Percentiles rank a stretch among this genome's conserved stretches.
Evolutionary conservation across 2,888 invertebrate species (phyloP).

Genomic region (Parthenolecanium corni): DNA sequence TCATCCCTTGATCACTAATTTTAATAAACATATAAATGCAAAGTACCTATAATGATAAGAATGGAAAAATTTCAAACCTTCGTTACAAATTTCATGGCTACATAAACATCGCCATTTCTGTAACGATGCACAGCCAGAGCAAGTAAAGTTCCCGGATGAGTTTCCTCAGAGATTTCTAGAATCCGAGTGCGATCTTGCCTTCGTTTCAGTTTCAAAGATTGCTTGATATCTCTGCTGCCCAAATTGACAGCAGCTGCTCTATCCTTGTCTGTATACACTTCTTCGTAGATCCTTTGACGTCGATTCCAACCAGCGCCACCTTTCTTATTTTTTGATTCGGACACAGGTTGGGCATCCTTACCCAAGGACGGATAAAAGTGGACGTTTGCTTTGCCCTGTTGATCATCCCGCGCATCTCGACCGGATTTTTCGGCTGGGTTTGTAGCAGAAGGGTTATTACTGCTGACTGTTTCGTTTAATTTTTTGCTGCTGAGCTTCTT

Average conservation of each 20-base stretch:
- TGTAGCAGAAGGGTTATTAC: background rate
- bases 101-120: slow-evolving; percentile 57
- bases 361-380: slow-evolving; percentile 31
- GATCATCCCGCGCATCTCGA: slow-evolving; percentile 8
- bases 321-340: slow-evolving; percentile 22
- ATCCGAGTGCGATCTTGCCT: slow-evolving; percentile 62
- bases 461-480: background rate
- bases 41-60: too few relatives aligned
- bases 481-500: slow-evolving; percentile 5
- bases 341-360: slow-evolving; percentile 33
- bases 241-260: slow-evolving; percentile 77
- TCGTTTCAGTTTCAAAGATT: slow-evolving; percentile 65
- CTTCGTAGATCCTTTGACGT: slow-evolving; percentile 43
- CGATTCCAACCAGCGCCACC: slow-evolving; percentile 24
- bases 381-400: background rate
- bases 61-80: slow-evolving; percentile 51
- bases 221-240: slow-evolving; percentile 78
- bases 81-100: slow-evolving; percentile 62
- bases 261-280: slow-evolving; percentile 80
- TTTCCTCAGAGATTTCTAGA: slow-evolving; percentile 63
- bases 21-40: too few relatives aligned
- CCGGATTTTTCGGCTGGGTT: slow-evolving; percentile 8
- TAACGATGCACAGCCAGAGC: slow-evolving; percentile 66
- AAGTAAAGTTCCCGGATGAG: slow-evolving; percentile 62
- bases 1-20: too few relatives aligned